These are phyloP conservation scores for Salmo trutta DNA, from an alignment of 2,797 vertebrate species.

Conservation along the genomic window DNA sequence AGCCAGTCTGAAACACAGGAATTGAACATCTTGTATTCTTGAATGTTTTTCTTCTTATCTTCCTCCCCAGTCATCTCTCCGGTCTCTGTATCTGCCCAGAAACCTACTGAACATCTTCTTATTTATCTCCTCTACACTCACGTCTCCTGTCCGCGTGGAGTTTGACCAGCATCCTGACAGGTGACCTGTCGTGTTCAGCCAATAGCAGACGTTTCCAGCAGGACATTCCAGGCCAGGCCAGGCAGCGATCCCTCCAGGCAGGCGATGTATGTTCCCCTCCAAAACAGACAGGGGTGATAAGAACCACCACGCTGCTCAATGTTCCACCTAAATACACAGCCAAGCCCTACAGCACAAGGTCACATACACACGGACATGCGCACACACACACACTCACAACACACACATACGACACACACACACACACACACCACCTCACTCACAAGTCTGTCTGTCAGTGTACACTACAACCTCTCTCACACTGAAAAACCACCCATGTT, in stretches of 20 bases:
- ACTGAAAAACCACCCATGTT: constrained; percentile 3
- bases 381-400: constrained; percentile 8
- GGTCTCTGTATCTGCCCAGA: constrained; percentile 1
- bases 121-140: constrained; percentile 3
- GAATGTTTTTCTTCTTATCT: not conserved
- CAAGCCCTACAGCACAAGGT: constrained; percentile 56
- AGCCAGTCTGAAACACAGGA: not conserved
- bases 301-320: constrained; percentile 51
- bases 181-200: constrained; percentile 50
- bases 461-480: constrained; percentile 1
- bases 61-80: too few relatives aligned
- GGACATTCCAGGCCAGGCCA: constrained; percentile 50
- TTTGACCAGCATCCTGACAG: constrained; percentile 24
- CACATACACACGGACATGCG: constrained; percentile 9
- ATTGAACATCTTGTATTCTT: not conserved
- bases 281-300: constrained; percentile 64
- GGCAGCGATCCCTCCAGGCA: constrained; percentile 57
- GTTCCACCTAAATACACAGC: constrained; percentile 52
- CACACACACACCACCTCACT: constrained; percentile 8
- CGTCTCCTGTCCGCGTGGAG: constrained; percentile 12
- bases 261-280: constrained; percentile 57
- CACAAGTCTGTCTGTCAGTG: not conserved
- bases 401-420: constrained; percentile 30
- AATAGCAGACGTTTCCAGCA: constrained; percentile 52
- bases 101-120: not conserved